Percentiles rank a stretch among this genome's conserved stretches.
Evolutionary conservation across 2,888 invertebrate species (phyloP).

Genomic region (Lasioglossum lativentre): DNA sequence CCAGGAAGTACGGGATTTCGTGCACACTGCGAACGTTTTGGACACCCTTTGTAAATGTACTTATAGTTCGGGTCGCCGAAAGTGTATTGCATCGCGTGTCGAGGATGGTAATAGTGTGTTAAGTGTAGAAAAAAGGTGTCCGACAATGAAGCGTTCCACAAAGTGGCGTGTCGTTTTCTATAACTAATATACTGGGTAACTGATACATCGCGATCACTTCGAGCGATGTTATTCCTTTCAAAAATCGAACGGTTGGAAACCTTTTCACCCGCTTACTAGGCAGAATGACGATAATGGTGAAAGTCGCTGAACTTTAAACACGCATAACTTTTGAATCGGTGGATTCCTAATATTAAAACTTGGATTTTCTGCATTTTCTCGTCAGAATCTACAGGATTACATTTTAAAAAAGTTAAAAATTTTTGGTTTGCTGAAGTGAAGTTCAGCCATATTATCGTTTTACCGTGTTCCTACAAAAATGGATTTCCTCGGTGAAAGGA

Average conservation of each 20-base stretch:
- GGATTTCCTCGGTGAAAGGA: background rate
- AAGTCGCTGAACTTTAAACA: too few relatives aligned
- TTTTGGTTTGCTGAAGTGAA: too few relatives aligned
- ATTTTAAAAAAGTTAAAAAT: too few relatives aligned
- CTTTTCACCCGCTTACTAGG: background rate
- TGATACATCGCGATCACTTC: background rate
- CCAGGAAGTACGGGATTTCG: background rate
- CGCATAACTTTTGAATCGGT: too few relatives aligned
- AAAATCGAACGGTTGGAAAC: background rate
- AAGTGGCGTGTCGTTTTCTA: slow-evolving; percentile 1
- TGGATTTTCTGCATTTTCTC: too few relatives aligned
- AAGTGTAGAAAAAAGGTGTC: background rate
- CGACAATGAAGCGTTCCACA: slow-evolving; percentile 12
- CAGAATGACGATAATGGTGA: background rate
- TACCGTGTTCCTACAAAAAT: background rate
- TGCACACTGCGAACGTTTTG: slow-evolving; percentile 13
- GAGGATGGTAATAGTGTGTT: slow-evolving; percentile 19
- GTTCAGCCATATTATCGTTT: background rate
- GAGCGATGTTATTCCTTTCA: background rate
- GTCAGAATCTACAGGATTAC: too few relatives aligned
- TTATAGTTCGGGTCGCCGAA: slow-evolving; percentile 47
- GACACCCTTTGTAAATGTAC: slow-evolving; percentile 62
- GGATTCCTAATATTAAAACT: too few relatives aligned
- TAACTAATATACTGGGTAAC: slow-evolving; percentile 14
- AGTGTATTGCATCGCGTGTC: slow-evolving; percentile 38